Evolutionary conservation across 2,113 vertebrate genomes (phyloP), one percentile per base, ranked within the genome.

Genomic region (Gracilinanus agilis): DNA sequence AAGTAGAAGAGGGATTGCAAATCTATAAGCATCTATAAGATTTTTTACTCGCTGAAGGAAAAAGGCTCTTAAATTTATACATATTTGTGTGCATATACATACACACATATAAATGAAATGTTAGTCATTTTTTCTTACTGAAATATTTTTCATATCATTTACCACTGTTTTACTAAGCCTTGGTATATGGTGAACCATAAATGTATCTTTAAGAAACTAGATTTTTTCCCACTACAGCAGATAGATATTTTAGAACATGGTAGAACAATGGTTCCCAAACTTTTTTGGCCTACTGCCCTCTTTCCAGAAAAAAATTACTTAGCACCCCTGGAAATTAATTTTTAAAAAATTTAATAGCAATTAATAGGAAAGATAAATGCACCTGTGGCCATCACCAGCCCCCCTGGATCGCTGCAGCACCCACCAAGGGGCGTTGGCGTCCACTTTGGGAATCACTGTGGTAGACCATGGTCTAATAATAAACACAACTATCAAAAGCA

Each of bases 401-500:
- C n/a, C n/a, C n/a, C n/a, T n/a, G n/a, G n/a, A n/a, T n/a, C n/a
- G n/a, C n/a, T n/a, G n/a, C n/a, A n/a, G n/a, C n/a, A n/a, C n/a
- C n/a, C n/a, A n/a, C n/a, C n/a, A n/a, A n/a, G n/a, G n/a, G n/a
- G n/a, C n/a, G n/a, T n/a, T n/a, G n/a, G n/a, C n/a, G n/a, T n/a
- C n/a, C n/a, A n/a, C n/a, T n/a, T n/a, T n/a, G n/a, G n/a, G n/a
- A n/a, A n/a, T n/a, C n/a, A n/a, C n/a, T n/a, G n/a, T n/a, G n/a
- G n/a, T n/a, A n/a, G n/a, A n/a, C n/a, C n/a, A n/a, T n/a, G n/a
- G n/a, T n/a, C n/a, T n/a, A n/a, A n/a, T 53, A 89, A 67, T 40
- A 93, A 90, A 24, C 21, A 95, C 67, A 94, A 54, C 27, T 91
- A 24, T 96, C 90, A 54, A 90, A 75, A 95, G 93, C 23, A 90